These are phyloP conservation scores for Notechis scutatus DNA, from an alignment of 2,113 vertebrate species.

Conservation along the genomic window DNA sequence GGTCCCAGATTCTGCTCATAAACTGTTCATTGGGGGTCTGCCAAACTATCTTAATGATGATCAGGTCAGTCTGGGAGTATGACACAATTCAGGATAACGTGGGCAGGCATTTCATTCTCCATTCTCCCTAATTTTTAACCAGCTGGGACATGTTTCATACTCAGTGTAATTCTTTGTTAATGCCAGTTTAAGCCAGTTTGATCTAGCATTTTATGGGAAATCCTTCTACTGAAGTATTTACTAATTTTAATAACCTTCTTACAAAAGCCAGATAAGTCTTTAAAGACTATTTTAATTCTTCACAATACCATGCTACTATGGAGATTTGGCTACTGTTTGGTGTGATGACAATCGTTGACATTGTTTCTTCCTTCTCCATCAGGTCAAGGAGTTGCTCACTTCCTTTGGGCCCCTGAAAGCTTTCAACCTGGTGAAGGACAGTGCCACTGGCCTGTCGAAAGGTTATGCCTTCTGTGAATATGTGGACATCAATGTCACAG, in stretches of 20 bases:
- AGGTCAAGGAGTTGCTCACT: slow-evolving; percentile 91
- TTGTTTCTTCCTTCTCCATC: background rate
- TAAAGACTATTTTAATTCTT: background rate
- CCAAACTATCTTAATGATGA: slow-evolving; percentile 93
- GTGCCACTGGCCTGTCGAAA: slow-evolving; percentile 88
- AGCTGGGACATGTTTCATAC: too few species aligned
- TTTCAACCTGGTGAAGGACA: slow-evolving; percentile 93
- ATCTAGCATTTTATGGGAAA: background rate
- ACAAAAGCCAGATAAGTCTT: background rate
- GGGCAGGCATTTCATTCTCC: background rate
- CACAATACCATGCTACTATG: background rate
- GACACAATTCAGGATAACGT: background rate
- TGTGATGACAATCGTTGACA: background rate
- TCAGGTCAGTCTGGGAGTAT: slow-evolving; percentile 73
- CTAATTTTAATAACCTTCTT: background rate
- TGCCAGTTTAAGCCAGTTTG: background rate
- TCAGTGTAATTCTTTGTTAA: background rate
- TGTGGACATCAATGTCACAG: slow-evolving; percentile 89
- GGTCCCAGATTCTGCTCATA: slow-evolving; percentile 91
- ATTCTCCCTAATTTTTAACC: background rate
- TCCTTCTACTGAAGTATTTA: background rate
- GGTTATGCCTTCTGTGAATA: slow-evolving; percentile 95
- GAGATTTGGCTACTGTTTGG: background rate
- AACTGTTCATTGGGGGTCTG: slow-evolving; percentile 86
- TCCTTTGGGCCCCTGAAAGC: slow-evolving; percentile 91